phyloP scores from a whole-genome alignment of 1,140 invertebrate genomes.

The Homarus americanus region DNA sequence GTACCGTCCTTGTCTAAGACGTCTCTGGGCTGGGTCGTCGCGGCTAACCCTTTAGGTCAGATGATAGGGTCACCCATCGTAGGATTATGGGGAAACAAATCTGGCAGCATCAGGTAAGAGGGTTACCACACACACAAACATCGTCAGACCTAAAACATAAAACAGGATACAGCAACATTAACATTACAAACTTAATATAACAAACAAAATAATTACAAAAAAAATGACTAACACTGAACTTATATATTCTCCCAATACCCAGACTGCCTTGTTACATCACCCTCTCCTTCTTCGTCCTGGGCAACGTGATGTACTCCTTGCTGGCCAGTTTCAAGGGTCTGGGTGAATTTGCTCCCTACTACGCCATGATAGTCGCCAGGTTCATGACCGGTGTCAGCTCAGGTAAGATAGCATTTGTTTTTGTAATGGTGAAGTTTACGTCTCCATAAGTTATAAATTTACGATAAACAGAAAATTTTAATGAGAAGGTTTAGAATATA shows the following conservation, averaged over 20 bases:
- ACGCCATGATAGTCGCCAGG: constrained; percentile 82
- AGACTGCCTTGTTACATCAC: background rate
- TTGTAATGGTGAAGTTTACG: too few relatives aligned
- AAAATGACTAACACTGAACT: too few relatives aligned
- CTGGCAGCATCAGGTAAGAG: constrained; percentile 78
- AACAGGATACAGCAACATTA: too few relatives aligned
- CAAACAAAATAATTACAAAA: too few relatives aligned
- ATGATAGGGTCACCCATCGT: constrained; percentile 92
- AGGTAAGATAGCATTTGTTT: too few relatives aligned
- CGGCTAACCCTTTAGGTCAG: constrained; percentile 92
- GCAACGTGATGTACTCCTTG: constrained; percentile 88
- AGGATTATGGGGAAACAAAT: constrained; percentile 91
- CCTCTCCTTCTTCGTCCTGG: constrained; percentile 83
- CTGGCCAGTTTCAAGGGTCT: constrained; percentile 82
- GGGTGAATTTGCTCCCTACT: constrained; percentile 84
- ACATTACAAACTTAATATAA: too few relatives aligned
- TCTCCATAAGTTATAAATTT: too few relatives aligned
- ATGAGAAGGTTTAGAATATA: too few relatives aligned
- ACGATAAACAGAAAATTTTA: too few relatives aligned
- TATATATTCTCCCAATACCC: too few relatives aligned
- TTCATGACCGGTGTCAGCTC: constrained; percentile 92
- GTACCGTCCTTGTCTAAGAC: constrained; percentile 10
- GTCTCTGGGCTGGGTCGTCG: constrained; percentile 86
- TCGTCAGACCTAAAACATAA: too few relatives aligned
- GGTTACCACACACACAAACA: too few relatives aligned